Evolutionary conservation across 1,140 invertebrate species (phyloP).

Genomic region (Musca domestica): DNA sequence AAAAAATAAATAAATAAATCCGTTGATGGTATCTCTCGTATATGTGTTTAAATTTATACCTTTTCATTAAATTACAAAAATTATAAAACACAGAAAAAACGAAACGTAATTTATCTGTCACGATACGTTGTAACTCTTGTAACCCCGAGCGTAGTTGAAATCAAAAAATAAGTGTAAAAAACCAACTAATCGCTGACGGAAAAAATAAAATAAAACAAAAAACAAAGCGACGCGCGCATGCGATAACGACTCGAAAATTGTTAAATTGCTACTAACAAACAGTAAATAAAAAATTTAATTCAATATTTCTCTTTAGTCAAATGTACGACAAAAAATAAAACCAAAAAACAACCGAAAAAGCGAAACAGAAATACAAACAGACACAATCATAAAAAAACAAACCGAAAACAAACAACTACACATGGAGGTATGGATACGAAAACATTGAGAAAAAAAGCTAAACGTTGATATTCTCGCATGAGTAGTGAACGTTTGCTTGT

Average conservation of each 20-base stretch:
- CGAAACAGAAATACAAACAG: constrained; percentile 2
- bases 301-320: constrained; percentile 55
- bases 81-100: too few relatives aligned
- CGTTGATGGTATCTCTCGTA: too few relatives aligned
- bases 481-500: too few relatives aligned
- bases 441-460: constrained; percentile 10
- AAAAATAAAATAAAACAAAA: constrained; percentile 11
- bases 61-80: too few relatives aligned
- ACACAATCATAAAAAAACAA: not conserved
- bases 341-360: constrained; percentile 6
- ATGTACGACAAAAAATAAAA: constrained; percentile 34
- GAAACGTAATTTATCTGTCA: too few relatives aligned
- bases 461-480: not conserved
- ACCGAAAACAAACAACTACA: not conserved
- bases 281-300: constrained; percentile 45
- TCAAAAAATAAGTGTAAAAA: too few relatives aligned
- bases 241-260: constrained; percentile 54
- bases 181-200: not conserved
- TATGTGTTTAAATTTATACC: too few relatives aligned
- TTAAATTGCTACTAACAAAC: constrained; percentile 53
- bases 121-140: too few relatives aligned
- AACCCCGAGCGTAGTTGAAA: too few relatives aligned
- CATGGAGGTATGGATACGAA: not conserved
- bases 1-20: too few relatives aligned
- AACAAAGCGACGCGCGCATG: constrained; percentile 40